These are phyloP conservation scores for Fabriciana adippe DNA, from an alignment of 2,888 invertebrate species.

Conservation along the genomic window DNA sequence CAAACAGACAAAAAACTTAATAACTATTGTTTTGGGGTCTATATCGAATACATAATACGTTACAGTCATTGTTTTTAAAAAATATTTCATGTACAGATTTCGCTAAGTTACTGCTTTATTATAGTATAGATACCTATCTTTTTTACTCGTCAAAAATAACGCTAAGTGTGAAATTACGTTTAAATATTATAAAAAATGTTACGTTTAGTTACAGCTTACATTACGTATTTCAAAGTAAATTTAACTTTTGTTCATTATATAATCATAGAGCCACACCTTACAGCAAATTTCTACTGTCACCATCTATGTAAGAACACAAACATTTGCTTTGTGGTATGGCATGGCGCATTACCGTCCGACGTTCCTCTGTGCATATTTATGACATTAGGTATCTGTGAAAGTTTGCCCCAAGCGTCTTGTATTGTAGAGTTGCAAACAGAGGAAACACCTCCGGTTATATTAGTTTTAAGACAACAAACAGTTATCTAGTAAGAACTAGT, in stretches of 20 bases:
- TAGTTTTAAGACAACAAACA: conserved; percentile 1
- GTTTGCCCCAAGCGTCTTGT: conserved; percentile 48
- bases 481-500: background rate
- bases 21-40: no score
- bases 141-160: no score
- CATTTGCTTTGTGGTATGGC: conserved; percentile 53
- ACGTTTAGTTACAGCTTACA: conserved; percentile 15
- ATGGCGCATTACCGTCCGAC: conserved; percentile 42
- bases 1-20: no score
- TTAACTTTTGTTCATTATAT: conserved; percentile 15
- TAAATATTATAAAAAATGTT: background rate
- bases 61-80: no score
- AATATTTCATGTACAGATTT: no score
- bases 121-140: no score
- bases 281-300: conserved; percentile 50
- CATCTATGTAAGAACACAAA: conserved; percentile 43
- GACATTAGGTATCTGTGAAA: conserved; percentile 56
- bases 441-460: conserved; percentile 32
- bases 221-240: conserved; percentile 23
- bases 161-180: no score
- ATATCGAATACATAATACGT: no score
- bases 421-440: conserved; percentile 20
- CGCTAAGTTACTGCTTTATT: no score
- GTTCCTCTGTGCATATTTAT: conserved; percentile 58
- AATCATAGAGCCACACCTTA: conserved; percentile 33